Conservation (phyloP, 2,797 vertebrate species). For the Gobionotothen gibberifrons region DNA sequence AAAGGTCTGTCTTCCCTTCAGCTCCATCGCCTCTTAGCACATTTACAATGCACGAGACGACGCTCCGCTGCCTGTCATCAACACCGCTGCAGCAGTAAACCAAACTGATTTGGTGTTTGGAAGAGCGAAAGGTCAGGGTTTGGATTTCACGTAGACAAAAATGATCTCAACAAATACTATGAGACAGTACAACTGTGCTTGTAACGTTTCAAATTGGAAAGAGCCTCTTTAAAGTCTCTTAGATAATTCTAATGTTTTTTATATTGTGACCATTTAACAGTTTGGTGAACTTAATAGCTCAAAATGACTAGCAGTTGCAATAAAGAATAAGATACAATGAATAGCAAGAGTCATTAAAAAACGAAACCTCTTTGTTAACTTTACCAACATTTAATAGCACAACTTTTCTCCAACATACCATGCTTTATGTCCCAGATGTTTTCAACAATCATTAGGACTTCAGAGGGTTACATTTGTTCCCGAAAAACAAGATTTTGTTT, state of each 20-base stretch:
- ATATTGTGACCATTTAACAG: neutral
- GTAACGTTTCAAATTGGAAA: slow-evolving; percentile 5
- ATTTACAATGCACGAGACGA: slow-evolving; percentile 23
- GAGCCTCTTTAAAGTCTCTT: neutral
- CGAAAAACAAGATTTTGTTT: neutral
- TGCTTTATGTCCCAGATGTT: neutral
- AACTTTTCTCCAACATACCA: neutral
- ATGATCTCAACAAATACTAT: slow-evolving; percentile 15
- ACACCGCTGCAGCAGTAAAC: slow-evolving; percentile 51
- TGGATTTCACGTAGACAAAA: slow-evolving; percentile 40
- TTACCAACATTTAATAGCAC: neutral
- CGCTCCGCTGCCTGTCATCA: slow-evolving; percentile 33
- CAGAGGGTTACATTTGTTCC: neutral
- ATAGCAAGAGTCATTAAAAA: neutral
- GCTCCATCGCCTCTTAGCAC: slow-evolving; percentile 16
- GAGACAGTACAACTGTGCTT: neutral
- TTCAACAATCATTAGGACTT: neutral
- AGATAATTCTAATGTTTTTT: neutral
- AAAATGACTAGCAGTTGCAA: neutral
- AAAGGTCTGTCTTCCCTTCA: slow-evolving; percentile 32
- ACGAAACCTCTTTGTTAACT: neutral
- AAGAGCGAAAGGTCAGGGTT: slow-evolving; percentile 43
- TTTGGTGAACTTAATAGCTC: neutral
- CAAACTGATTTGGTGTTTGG: slow-evolving; percentile 30
- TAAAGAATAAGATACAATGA: neutral